Evolutionary conservation across 1,140 invertebrate species (phyloP), one percentile per base, ranked within the genome.

Genomic region (Ceratosolen fusciceps): DNA sequence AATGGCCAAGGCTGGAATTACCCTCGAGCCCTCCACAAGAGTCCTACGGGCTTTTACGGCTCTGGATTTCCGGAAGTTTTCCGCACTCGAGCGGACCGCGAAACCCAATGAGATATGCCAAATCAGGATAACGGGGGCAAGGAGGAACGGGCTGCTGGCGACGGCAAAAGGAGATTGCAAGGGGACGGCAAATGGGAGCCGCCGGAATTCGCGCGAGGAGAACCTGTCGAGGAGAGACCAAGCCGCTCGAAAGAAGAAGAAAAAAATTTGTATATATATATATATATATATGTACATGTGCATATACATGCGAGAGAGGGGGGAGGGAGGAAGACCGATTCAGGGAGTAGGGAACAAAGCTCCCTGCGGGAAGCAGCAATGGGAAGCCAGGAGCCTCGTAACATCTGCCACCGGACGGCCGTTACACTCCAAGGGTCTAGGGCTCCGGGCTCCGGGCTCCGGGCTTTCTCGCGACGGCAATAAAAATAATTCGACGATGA

Each of bases 401-500:
- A 71, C 68, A 71, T 71, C 68, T 71, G 68, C 68, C 68, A 71
- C 43, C 26, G 26, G 14, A 21, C 43, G 43, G 24, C 37, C 39
- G 65, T 68, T 43, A 43, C n/a, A 43, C 37, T 43, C 43, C 0
- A 24, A 24, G n/a, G n/a, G 26, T 39, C 31, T 2, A 12, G 1
- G 2, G 60, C 29, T 21, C 60, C 12, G 16, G 31, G 31, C 52
- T 24, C 21, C 52, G 47, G 47, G 47, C 47, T 19, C 56, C n/a
- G 56, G 56, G n/a, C 12, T 2, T 0, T 21, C 54, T 56, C 54
- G 54, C 54, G 34, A 47, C 34, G 79, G 79, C 81, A 86, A 84
- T 84, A 85, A 86, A 86, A 86, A 84, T 86, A 86, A 86, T 87
- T 87, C 82, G 77, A 68, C 84, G 77, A 84, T 84, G 81, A 83